Evolutionary conservation across 2,797 vertebrate species (phyloP).

Genomic region (Steatocranus sp.): DNA sequence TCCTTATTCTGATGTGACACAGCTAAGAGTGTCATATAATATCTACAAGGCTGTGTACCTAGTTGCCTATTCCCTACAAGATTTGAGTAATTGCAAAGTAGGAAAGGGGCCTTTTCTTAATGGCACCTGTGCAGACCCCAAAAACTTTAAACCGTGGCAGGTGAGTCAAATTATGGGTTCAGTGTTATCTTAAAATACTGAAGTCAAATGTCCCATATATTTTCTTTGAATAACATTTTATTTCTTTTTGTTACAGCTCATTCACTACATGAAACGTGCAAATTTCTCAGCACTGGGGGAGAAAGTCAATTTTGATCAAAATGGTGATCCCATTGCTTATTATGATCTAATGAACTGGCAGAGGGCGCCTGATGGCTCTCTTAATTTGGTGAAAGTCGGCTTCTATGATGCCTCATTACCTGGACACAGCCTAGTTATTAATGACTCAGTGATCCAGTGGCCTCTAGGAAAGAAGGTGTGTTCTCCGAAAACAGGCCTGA

Average conservation of each 20-base stretch:
- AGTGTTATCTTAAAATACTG: background rate
- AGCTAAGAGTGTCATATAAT: conserved; percentile 75
- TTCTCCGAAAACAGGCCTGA: conserved; percentile 36
- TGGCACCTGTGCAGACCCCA: conserved; percentile 54
- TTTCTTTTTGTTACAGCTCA: conserved; percentile 44
- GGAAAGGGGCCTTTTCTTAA: conserved; percentile 66
- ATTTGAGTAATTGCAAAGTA: conserved; percentile 58
- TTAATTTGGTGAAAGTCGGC: conserved; percentile 68
- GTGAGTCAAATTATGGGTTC: conserved; percentile 18
- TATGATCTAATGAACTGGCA: conserved; percentile 79
- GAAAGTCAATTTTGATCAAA: conserved; percentile 69
- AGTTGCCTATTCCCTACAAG: conserved; percentile 69
- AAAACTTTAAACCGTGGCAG: conserved; percentile 63
- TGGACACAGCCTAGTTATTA: conserved; percentile 57
- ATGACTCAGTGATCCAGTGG: conserved; percentile 64
- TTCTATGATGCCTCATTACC: conserved; percentile 65
- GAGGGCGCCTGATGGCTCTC: conserved; percentile 48
- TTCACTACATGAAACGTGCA: conserved; percentile 68
- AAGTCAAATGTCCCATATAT: background rate
- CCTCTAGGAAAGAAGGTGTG: conserved; percentile 67
- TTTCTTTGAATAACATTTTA: background rate
- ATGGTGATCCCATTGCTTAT: conserved; percentile 73
- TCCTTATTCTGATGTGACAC: conserved; percentile 65
- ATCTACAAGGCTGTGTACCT: conserved; percentile 76
- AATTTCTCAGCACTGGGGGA: conserved; percentile 66